phyloP scores from a whole-genome alignment of 2,113 vertebrate species.

The Catharus fuscescens region DNA sequence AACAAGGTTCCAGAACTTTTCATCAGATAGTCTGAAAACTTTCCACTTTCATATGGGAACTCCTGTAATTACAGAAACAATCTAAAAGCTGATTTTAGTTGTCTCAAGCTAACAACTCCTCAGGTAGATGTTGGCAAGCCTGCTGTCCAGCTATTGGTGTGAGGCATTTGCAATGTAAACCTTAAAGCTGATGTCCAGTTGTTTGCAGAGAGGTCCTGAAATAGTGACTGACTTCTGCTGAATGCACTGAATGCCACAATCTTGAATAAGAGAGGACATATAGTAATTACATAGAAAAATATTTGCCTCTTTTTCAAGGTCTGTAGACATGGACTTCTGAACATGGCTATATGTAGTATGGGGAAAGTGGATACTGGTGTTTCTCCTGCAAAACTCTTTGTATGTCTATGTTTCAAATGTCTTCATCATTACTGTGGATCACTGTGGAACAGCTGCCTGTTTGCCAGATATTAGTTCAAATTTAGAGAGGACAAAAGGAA shows the following conservation, averaged over 20 bases:
- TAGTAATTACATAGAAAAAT: not conserved
- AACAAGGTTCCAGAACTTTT: not conserved
- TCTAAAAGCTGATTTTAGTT: not conserved
- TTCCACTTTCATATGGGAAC: not conserved
- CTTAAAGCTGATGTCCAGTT: not conserved
- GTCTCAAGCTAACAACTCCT: not conserved
- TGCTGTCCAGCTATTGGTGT: not conserved
- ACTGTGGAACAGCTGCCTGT: not conserved
- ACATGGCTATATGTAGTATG: rapidly evolving
- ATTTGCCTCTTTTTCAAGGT: not conserved
- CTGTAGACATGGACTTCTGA: not conserved
- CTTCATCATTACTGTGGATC: not conserved
- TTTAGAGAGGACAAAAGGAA: not conserved
- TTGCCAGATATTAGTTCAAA: not conserved
- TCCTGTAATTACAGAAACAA: not conserved
- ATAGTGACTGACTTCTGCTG: not conserved
- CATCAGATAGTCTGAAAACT: not conserved
- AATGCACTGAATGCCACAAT: not conserved
- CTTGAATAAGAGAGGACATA: not conserved
- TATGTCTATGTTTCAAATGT: not conserved
- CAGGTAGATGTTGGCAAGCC: not conserved
- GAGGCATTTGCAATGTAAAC: not conserved
- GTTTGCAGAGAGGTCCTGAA: not conserved
- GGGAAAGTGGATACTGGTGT: not conserved
- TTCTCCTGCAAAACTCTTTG: not conserved